A percentile compares a stretch with the other conserved stretches of the same genome.
These are phyloP conservation scores for Antheraea assamensis DNA, from an alignment of 2,888 invertebrate genomes.

Conservation along the genomic window DNA sequence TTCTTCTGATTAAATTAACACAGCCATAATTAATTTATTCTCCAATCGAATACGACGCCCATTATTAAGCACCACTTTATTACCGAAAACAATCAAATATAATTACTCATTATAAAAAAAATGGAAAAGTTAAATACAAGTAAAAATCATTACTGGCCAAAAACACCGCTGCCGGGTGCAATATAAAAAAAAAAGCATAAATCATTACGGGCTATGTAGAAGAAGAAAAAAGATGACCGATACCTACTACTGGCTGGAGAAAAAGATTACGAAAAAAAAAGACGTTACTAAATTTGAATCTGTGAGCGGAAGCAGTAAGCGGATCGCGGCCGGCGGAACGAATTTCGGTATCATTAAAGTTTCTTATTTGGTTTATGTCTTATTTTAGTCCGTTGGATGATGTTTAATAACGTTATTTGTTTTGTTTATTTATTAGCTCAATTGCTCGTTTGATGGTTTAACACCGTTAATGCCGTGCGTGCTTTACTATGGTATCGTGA, in stretches of 20 bases:
- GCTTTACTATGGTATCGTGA: conserved; percentile 2
- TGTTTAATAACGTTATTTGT: conserved; percentile 12
- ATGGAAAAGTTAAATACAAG: conserved; percentile 24
- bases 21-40: conserved; percentile 33
- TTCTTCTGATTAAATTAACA: conserved; percentile 6
- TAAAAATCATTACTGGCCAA: conserved; percentile 15
- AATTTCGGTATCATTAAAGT: conserved; percentile 71
- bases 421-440: conserved; percentile 13
- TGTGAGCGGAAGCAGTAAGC: conserved; percentile 77
- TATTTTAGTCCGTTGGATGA: conserved; percentile 36
- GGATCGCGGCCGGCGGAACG: conserved; percentile 66
- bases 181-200: conserved; percentile 2
- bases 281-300: conserved; percentile 62
- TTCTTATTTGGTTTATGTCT: conserved; percentile 55
- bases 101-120: conserved; percentile 27
- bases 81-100: conserved; percentile 39
- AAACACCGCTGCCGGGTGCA: conserved; percentile 10
- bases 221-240: conserved; percentile 27
- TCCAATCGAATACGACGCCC: conserved; percentile 37
- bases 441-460: conserved; percentile 13
- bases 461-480: conserved; percentile 6
- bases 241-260: conserved; percentile 23
- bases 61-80: conserved; percentile 33
- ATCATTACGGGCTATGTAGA: conserved; percentile 31
- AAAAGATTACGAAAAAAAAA: conserved; percentile 27